phyloP scores from a whole-genome alignment of 2,797 vertebrate genomes.

The Fistularia commersonii region DNA sequence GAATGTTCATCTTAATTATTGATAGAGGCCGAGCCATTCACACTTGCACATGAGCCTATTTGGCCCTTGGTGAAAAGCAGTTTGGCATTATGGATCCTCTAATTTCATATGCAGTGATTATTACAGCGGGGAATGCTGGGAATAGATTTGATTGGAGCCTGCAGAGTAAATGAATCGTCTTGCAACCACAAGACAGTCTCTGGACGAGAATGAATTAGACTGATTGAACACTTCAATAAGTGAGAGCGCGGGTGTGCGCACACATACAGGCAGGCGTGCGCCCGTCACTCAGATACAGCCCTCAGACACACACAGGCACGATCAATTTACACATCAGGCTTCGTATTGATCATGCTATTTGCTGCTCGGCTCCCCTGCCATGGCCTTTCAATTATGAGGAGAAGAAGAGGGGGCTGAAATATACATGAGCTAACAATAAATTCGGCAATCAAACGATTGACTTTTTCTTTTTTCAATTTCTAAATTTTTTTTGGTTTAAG shows the following conservation, averaged over 20 bases:
- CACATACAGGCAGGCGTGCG: neutral
- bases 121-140: slow-evolving; percentile 71
- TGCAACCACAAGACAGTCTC: slow-evolving; percentile 73
- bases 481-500: too few relatives aligned
- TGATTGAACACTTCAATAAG: slow-evolving; percentile 81
- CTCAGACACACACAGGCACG: slow-evolving; percentile 37
- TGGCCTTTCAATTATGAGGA: slow-evolving; percentile 74
- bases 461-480: slow-evolving; percentile 9
- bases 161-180: slow-evolving; percentile 79
- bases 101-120: slow-evolving; percentile 72
- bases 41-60: slow-evolving; percentile 1
- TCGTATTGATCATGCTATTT: slow-evolving; percentile 77
- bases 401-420: slow-evolving; percentile 27
- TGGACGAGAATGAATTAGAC: slow-evolving; percentile 75
- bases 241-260: slow-evolving; percentile 41
- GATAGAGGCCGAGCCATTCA: slow-evolving; percentile 7
- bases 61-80: slow-evolving; percentile 33
- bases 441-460: slow-evolving; percentile 21
- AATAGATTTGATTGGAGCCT: slow-evolving; percentile 78
- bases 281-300: slow-evolving; percentile 8
- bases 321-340: slow-evolving; percentile 79
- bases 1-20: neutral
- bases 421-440: slow-evolving; percentile 41
- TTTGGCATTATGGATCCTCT: slow-evolving; percentile 55
- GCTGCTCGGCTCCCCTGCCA: slow-evolving; percentile 66